Evolutionary conservation across 2,113 vertebrate species (phyloP).

Genomic region (Tychaedon coryphoeus): DNA sequence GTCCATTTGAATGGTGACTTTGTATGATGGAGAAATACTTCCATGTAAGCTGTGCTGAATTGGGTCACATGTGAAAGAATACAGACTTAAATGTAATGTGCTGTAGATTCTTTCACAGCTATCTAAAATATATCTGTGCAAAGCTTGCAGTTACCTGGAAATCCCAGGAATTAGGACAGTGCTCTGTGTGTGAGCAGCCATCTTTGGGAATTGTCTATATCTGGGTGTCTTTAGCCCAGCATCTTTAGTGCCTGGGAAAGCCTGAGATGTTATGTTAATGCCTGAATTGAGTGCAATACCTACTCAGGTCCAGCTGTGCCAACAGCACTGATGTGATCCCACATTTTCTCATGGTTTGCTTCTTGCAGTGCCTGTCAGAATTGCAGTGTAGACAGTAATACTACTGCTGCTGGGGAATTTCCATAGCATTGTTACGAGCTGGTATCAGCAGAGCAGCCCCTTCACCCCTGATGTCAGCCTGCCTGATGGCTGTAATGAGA

Average conservation of each 20-base stretch:
- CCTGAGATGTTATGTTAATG: neutral
- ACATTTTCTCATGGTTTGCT: neutral
- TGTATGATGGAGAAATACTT: neutral
- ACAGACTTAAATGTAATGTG: neutral
- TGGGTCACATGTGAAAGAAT: neutral
- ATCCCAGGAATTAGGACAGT: neutral
- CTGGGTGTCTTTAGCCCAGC: neutral
- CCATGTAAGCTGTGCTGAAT: neutral
- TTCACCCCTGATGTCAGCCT: neutral
- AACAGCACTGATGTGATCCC: neutral
- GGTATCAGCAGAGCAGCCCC: neutral
- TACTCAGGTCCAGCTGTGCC: neutral
- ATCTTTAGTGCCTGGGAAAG: neutral
- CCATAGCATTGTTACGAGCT: neutral
- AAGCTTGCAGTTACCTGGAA: neutral
- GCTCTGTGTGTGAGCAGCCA: neutral
- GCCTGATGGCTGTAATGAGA: neutral
- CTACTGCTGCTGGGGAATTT: neutral
- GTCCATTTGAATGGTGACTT: neutral
- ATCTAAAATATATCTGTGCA: neutral
- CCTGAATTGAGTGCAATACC: neutral
- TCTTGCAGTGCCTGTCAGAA: neutral
- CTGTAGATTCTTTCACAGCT: neutral
- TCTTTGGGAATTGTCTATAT: neutral
- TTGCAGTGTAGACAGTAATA: neutral